phyloP scores from a whole-genome alignment of 1,140 invertebrate genomes.

The Plodia interpunctella region DNA sequence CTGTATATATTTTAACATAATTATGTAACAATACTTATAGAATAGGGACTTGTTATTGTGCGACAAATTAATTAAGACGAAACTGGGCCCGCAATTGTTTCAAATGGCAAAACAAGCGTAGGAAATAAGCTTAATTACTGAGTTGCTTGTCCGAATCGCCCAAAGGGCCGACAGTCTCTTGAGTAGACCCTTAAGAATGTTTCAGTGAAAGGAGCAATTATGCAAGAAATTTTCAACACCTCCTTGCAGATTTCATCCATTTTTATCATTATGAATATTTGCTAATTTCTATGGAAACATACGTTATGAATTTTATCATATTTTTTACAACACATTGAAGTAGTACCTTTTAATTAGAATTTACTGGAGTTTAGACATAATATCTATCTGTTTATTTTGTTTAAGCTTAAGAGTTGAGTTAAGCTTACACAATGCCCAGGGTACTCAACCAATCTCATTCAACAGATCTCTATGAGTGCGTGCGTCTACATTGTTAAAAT shows the following conservation, averaged over 20 bases:
- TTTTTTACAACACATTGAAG: no score
- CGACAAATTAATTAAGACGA: not conserved
- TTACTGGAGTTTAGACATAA: no score
- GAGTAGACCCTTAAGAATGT: conserved; percentile 64
- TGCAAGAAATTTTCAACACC: conserved; percentile 60
- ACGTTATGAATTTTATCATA: no score
- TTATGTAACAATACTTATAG: not conserved
- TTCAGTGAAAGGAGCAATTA: conserved; percentile 67
- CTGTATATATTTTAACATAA: no score
- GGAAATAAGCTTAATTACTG: conserved; percentile 75
- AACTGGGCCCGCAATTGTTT: conserved; percentile 32
- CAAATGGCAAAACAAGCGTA: conserved; percentile 66
- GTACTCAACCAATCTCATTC: not conserved
- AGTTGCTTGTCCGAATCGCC: conserved; percentile 64
- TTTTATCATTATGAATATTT: conserved; percentile 1
- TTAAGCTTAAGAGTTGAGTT: no score
- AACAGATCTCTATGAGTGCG: conserved; percentile 12
- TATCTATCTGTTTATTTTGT: no score
- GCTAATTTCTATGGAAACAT: no score
- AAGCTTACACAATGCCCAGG: not conserved
- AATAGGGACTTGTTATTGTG: not conserved
- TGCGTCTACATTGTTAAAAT: conserved; percentile 18
- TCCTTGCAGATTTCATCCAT: conserved; percentile 43
- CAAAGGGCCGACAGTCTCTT: conserved; percentile 54
- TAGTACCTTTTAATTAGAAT: no score